A percentile compares a stretch with the other conserved stretches of the same genome.
Evolutionary conservation across 2,888 invertebrate genomes (phyloP).

Genomic region (Artemia sinica): DNA sequence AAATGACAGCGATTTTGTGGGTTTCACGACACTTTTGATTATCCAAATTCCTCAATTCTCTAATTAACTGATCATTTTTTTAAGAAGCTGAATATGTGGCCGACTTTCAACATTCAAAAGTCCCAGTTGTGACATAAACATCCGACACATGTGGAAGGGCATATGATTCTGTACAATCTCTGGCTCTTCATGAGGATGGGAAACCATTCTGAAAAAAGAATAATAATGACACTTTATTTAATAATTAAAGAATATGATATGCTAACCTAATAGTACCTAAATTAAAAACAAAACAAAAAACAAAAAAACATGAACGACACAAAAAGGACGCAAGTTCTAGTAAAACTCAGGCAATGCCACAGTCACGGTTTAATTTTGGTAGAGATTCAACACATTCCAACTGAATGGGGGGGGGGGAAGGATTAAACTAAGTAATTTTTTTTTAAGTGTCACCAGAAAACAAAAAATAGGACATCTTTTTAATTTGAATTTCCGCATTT

Average conservation of each 20-base stretch:
- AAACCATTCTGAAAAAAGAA: slow-evolving; percentile 34
- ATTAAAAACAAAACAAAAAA: no score
- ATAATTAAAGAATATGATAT: slow-evolving; percentile 9
- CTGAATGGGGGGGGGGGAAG: no score
- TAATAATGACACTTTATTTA: slow-evolving; percentile 17
- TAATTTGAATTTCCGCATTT: no score
- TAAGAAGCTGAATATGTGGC: slow-evolving; percentile 61
- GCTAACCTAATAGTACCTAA: no score
- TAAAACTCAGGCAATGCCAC: no score
- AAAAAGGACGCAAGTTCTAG: no score
- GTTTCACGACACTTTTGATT: slow-evolving; percentile 78
- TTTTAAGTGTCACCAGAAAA: no score
- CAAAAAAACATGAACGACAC: no score
- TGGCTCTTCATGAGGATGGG: slow-evolving; percentile 37
- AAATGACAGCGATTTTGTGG: slow-evolving; percentile 92
- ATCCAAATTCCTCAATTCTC: slow-evolving; percentile 83
- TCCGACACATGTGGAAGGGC: slow-evolving; percentile 65
- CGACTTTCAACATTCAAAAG: slow-evolving; percentile 75
- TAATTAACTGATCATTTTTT: slow-evolving; percentile 65
- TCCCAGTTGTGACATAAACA: slow-evolving; percentile 79
- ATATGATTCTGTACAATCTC: slow-evolving; percentile 38
- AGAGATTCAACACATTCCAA: no score
- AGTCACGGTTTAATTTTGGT: no score
- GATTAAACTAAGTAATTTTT: no score
- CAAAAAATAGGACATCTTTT: no score